phyloP scores from a whole-genome alignment of 2,113 vertebrate genomes.

The Phalacrocorax carbo region DNA sequence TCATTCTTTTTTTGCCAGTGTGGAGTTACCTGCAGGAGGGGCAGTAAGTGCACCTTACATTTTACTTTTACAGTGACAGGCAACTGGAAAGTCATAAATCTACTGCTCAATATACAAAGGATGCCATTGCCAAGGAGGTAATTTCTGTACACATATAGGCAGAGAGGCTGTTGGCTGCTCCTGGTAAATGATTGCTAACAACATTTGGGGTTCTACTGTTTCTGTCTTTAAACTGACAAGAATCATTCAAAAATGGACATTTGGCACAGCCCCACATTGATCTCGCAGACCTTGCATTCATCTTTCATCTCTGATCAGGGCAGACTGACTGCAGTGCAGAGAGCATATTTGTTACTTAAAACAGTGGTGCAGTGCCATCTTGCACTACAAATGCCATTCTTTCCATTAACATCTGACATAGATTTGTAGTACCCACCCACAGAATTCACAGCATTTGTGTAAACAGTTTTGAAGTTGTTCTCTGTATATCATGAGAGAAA shows the following conservation, averaged over 20 bases:
- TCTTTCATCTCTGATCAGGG: conserved; percentile 26
- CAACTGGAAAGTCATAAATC: neutral
- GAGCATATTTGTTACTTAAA: conserved; percentile 62
- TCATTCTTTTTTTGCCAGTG: neutral
- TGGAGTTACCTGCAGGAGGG: neutral
- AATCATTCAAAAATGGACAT: conserved; percentile 4
- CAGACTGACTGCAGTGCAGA: neutral
- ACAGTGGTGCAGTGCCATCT: conserved; percentile 59
- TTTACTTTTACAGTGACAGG: neutral
- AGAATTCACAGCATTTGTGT: conserved; percentile 52
- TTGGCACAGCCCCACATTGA: conserved; percentile 25
- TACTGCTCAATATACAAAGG: neutral
- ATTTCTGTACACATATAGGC: conserved; percentile 17
- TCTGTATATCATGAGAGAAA: neutral
- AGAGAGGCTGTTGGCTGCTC: conserved; percentile 23
- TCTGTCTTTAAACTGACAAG: conserved; percentile 35
- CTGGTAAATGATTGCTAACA: conserved; percentile 5
- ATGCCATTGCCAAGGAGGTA: conserved; percentile 28
- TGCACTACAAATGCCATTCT: conserved; percentile 42
- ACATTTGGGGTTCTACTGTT: conserved; percentile 7
- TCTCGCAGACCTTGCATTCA: neutral
- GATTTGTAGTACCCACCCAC: conserved; percentile 35
- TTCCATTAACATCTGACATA: conserved; percentile 74
- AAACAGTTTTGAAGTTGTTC: conserved; percentile 64
- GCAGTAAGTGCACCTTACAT: neutral